Evolutionary conservation across 2,888 invertebrate species (phyloP).

Genomic region (Parnassius smintheus): DNA sequence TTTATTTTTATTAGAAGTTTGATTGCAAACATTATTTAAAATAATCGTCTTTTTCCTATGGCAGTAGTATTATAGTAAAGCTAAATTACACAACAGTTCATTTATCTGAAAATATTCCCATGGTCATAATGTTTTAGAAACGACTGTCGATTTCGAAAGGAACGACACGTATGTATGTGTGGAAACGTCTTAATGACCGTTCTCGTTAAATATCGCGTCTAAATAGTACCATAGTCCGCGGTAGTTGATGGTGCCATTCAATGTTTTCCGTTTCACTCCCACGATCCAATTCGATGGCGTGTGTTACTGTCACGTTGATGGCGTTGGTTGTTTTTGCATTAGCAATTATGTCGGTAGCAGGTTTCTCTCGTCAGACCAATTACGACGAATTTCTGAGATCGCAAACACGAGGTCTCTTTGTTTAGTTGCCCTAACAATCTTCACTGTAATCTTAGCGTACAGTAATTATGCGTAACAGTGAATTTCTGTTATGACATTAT

Average conservation of each 20-base stretch:
- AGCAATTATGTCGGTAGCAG: slow-evolving; percentile 64
- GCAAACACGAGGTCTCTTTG: slow-evolving; percentile 57
- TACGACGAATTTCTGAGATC: slow-evolving; percentile 70
- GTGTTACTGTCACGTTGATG: slow-evolving; percentile 70
- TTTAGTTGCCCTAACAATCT: slow-evolving; percentile 63
- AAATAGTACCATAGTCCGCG: slow-evolving; percentile 64
- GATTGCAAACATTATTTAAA: no score
- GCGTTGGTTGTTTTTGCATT: slow-evolving; percentile 76
- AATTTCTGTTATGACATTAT: slow-evolving; percentile 47
- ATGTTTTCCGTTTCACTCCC: slow-evolving; percentile 76
- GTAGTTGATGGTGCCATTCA: slow-evolving; percentile 51
- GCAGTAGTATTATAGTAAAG: slow-evolving; percentile 12
- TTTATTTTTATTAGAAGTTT: no score
- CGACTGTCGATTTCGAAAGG: slow-evolving; percentile 77
- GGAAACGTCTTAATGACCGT: slow-evolving; percentile 72
- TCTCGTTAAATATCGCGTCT: slow-evolving; percentile 52
- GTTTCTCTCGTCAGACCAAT: slow-evolving; percentile 72
- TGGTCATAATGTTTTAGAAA: slow-evolving; percentile 30
- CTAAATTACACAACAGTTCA: slow-evolving; percentile 18
- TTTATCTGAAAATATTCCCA: slow-evolving; percentile 27
- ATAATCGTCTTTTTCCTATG: no score
- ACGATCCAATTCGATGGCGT: slow-evolving; percentile 74
- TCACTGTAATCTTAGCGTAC: slow-evolving; percentile 49
- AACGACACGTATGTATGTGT: slow-evolving; percentile 66
- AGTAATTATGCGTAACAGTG: slow-evolving; percentile 58